phyloP scores from a whole-genome alignment of 2,113 vertebrate species.

The Noturus placidus region DNA sequence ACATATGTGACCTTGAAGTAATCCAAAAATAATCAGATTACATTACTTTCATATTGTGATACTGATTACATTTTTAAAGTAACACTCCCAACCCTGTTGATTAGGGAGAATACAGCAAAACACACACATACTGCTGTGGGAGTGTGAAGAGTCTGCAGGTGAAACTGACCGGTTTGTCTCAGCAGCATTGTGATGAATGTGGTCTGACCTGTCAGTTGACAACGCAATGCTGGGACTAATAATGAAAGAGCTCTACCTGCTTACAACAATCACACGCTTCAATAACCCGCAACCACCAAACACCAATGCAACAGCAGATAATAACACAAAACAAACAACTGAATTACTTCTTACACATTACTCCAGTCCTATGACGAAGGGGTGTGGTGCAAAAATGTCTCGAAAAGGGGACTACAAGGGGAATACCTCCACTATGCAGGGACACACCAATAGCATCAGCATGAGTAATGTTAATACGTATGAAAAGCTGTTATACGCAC shows the following conservation, averaged over 20 bases:
- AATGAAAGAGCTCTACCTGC: slow-evolving; percentile 40
- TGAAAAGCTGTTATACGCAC: slow-evolving; percentile 4
- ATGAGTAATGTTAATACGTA: slow-evolving; percentile 21
- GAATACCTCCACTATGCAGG: slow-evolving; percentile 8
- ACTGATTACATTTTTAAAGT: no score
- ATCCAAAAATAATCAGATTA: no score
- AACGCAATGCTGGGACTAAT: slow-evolving; percentile 3
- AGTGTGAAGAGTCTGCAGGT: slow-evolving; percentile 39
- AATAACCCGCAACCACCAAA: slow-evolving; percentile 7
- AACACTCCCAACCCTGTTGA: no score
- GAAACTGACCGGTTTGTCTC: slow-evolving; percentile 34
- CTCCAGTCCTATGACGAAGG: background rate
- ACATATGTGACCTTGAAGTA: no score
- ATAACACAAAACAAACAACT: slow-evolving; percentile 18
- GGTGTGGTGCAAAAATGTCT: background rate
- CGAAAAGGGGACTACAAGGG: background rate
- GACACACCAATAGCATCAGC: slow-evolving; percentile 5
- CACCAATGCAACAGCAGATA: slow-evolving; percentile 2
- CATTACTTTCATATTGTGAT: no score
- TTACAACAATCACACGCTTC: slow-evolving; percentile 21
- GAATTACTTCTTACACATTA: slow-evolving; percentile 2
- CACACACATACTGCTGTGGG: slow-evolving; percentile 21
- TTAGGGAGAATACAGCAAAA: background rate
- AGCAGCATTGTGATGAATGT: slow-evolving; percentile 51
- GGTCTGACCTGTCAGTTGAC: slow-evolving; percentile 65